Evolutionary conservation across 2,113 vertebrate genomes (phyloP), one percentile per base, ranked within the genome.

Genomic region (Meles meles): DNA sequence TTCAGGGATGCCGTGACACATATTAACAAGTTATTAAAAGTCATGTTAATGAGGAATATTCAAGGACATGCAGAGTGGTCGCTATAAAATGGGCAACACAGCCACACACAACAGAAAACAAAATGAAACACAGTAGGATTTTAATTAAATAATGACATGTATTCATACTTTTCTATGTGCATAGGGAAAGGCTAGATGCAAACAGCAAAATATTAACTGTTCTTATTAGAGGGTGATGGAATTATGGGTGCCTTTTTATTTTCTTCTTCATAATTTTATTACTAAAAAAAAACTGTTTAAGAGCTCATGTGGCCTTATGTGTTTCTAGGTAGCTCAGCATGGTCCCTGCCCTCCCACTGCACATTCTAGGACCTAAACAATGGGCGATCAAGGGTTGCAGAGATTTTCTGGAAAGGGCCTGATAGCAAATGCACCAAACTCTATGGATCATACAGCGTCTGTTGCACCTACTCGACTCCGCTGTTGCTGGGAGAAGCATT

Each of bases 121-220:
- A 76, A 92, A 20, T 12, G 44, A n/a, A 94, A 85, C 47, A 55
- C 39, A 17, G 57, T 7, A 57, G 18, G 34, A 65, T 84, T 96
- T 84, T 76, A 89, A 85, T 52, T 65, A 27, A 17, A 9, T 49
- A 80, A 93, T 83, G 72, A 69, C 0, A 20, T 11, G 74, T 23
- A 49, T 29, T 93, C 93, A 23, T 9, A 79, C 82, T 87, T 90
- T 90, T 61, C 69, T 61, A 74, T 7, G 7, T 81, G 9, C 3
- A 1, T 23, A 88, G 34, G 88, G 69, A 67, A 82, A 90, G 65
- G 23, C 21, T 39, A 76, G 37, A 69, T 52, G 15, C 34, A 74
- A 94, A 89, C 15, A 84, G 76, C 34, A 88, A 95, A 94, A 82
- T 74, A 79, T 55, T 80, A 90, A 72, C 29, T 77, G 14, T 65